phyloP scores from a whole-genome alignment of 2,888 invertebrate species.

The Drosophila borealis region DNA sequence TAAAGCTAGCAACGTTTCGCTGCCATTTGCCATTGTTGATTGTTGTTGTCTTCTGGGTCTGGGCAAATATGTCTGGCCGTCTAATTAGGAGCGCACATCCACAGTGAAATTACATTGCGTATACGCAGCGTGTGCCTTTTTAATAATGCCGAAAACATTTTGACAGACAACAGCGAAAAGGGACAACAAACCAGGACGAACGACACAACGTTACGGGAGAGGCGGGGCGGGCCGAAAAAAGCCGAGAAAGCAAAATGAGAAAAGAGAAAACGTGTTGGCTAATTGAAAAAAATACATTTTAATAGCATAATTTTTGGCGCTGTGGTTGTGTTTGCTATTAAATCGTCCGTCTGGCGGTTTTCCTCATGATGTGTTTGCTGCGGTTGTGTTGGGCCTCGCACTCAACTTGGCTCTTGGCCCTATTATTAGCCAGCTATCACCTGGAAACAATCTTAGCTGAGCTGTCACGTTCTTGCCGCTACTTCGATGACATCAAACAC shows the following conservation, averaged over 20 bases:
- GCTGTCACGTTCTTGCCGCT: conserved; percentile 39
- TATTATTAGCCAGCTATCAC: conserved; percentile 42
- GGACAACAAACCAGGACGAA: conserved; percentile 6
- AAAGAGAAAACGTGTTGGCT: conserved; percentile 32
- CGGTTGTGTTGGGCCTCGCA: conserved; percentile 12
- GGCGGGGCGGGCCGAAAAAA: too few relatives aligned
- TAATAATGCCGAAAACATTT: conserved; percentile 56
- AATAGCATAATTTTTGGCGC: conserved; percentile 67
- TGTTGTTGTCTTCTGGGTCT: conserved; percentile 35
- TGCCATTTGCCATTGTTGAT: conserved; percentile 53
- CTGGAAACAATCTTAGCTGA: conserved; percentile 37
- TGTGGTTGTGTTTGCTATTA: conserved; percentile 31
- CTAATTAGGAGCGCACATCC: conserved; percentile 62
- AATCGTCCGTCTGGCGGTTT: conserved; percentile 19
- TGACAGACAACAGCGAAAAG: conserved; percentile 42
- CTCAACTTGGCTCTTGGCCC: not conserved
- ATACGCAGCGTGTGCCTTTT: conserved; percentile 54
- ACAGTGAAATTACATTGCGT: conserved; percentile 51
- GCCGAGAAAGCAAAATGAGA: not conserved
- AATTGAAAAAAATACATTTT: conserved; percentile 69
- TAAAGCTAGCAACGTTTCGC: conserved; percentile 42
- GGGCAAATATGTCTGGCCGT: conserved; percentile 58
- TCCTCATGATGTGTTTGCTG: conserved; percentile 20
- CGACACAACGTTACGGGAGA: too few relatives aligned
- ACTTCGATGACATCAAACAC: conserved; percentile 56